Evolutionary conservation across 2,113 vertebrate species (phyloP).

Genomic region (Anser cygnoides): DNA sequence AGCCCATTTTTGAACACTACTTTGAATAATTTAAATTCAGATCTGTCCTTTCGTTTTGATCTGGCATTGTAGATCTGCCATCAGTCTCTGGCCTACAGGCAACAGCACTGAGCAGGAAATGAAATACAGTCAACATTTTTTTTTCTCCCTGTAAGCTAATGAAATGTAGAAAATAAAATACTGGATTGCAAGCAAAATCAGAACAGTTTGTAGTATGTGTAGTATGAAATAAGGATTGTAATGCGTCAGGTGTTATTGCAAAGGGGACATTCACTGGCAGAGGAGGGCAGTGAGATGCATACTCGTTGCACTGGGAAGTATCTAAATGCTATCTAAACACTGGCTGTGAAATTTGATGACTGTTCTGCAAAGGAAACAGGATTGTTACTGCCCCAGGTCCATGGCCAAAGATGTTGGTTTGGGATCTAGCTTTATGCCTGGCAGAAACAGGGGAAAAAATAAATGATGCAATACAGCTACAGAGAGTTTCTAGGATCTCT

Average conservation of each 20-base stretch:
- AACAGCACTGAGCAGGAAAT: background rate
- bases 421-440: background rate
- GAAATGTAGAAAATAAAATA: slow-evolving; percentile 16
- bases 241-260: background rate
- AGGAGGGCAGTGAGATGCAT: background rate
- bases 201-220: background rate
- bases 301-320: background rate
- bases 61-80: background rate
- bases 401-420: background rate
- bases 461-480: background rate
- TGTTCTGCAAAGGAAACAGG: background rate
- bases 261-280: background rate
- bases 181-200: background rate
- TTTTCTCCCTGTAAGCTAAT: background rate
- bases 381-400: background rate
- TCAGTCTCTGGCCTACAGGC: background rate
- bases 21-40: slow-evolving; percentile 12
- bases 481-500: background rate
- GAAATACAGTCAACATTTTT: background rate
- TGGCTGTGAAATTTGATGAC: background rate
- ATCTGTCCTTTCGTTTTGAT: slow-evolving; percentile 11
- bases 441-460: background rate
- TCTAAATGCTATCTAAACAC: background rate
- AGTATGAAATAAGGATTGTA: background rate
- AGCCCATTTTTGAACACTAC: background rate